These are phyloP conservation scores for Arizona elegans DNA, from an alignment of 2,113 vertebrate genomes.

Conservation along the genomic window DNA sequence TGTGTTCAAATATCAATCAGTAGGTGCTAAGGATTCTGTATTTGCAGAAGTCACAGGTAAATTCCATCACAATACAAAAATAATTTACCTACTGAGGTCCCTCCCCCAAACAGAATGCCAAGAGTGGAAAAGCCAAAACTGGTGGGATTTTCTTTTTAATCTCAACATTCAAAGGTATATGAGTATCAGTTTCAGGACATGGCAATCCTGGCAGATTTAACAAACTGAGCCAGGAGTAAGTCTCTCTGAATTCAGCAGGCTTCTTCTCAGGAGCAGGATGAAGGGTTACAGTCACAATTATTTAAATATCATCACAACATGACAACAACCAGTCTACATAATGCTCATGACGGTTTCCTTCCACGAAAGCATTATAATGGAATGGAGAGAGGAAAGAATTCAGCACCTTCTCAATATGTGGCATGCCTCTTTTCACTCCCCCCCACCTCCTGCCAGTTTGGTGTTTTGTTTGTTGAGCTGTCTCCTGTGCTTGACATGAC, in stretches of 20 bases:
- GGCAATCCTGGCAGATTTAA: background rate
- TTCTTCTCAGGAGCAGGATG: background rate
- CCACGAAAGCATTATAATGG: background rate
- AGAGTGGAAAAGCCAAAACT: background rate
- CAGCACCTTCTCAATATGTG: background rate
- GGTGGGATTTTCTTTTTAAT: background rate
- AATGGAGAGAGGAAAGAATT: background rate
- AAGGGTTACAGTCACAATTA: background rate
- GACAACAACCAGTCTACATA: background rate
- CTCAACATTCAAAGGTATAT: background rate
- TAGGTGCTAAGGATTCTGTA: background rate
- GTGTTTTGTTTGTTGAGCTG: background rate
- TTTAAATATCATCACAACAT: background rate
- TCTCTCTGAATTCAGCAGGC: background rate
- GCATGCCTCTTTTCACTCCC: background rate
- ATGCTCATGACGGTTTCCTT: background rate
- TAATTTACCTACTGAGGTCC: background rate
- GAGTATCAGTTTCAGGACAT: background rate
- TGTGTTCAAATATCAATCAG: background rate
- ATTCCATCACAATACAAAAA: background rate
- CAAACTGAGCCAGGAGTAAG: background rate
- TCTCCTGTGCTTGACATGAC: background rate
- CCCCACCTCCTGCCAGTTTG: background rate
- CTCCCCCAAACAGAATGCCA: accelerated
- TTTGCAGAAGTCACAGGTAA: background rate